phyloP scores from a whole-genome alignment of 2,113 vertebrate genomes.

The Choloepus hoffmanni region DNA sequence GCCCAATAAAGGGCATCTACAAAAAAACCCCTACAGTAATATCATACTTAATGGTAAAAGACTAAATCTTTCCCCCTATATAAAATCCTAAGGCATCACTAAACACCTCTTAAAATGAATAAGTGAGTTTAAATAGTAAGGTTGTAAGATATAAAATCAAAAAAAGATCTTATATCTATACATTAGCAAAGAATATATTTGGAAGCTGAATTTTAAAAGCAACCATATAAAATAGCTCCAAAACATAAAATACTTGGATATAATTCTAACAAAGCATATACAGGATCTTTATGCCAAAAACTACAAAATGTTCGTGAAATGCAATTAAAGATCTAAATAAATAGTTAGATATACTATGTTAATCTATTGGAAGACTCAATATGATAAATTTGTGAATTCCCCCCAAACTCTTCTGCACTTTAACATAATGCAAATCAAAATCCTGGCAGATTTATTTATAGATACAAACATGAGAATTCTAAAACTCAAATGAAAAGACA shows the following conservation, averaged over 20 bases:
- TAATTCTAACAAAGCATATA: too few relatives aligned
- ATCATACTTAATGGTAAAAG: too few relatives aligned
- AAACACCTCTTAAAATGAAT: background rate
- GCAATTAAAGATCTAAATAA: background rate
- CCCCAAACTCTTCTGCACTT: background rate
- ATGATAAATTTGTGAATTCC: background rate
- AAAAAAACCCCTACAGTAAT: too few relatives aligned
- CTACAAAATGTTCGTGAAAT: too few relatives aligned
- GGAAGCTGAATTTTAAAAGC: background rate
- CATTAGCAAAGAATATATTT: background rate
- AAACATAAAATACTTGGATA: too few relatives aligned
- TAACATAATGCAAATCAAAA: background rate
- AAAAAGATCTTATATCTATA: background rate
- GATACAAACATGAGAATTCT: background rate
- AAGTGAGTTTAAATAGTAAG: background rate
- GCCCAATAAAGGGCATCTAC: too few relatives aligned
- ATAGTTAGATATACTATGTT: background rate
- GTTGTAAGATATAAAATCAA: background rate
- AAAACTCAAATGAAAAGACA: background rate
- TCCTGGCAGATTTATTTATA: background rate
- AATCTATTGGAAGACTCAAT: background rate
- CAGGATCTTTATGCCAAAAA: too few relatives aligned
- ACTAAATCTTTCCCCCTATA: background rate
- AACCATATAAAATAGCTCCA: background rate
- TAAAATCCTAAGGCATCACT: background rate